Conservation (phyloP, 2,797 vertebrate genomes). For the Lepilemur septentrionalis region DNA sequence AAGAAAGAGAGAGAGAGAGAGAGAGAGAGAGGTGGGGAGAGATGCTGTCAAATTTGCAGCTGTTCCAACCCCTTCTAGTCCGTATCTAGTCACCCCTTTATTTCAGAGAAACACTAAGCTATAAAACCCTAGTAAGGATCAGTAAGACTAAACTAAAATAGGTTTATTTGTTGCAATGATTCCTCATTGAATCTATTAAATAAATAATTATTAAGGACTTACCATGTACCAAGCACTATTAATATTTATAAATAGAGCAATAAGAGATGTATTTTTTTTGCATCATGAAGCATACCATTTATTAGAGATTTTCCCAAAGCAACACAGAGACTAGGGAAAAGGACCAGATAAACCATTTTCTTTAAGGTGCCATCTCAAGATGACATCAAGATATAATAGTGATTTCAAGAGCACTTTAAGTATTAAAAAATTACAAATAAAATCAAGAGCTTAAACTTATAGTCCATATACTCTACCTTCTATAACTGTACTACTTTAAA, state of each 20-base stretch:
- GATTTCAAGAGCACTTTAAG: neutral
- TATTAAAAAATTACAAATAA: neutral
- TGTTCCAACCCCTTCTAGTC: neutral
- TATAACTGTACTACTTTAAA: neutral
- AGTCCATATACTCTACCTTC: neutral
- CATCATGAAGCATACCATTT: neutral
- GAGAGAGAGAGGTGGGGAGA: too few relatives aligned
- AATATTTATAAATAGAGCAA: neutral
- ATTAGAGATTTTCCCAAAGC: neutral
- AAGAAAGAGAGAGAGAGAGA: neutral
- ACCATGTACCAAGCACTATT: neutral
- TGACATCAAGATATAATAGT: neutral
- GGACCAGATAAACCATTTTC: neutral
- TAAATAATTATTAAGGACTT: neutral
- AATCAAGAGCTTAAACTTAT: neutral
- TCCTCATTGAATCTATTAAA: neutral
- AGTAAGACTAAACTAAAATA: neutral
- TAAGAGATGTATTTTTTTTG: neutral
- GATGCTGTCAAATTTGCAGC: neutral
- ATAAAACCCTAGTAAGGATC: neutral
- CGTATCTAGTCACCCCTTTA: neutral
- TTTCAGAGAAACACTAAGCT: neutral
- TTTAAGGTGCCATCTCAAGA: neutral
- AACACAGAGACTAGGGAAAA: neutral
- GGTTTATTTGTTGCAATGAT: neutral